Evolutionary conservation across 2,113 vertebrate species (phyloP).

Genomic region (Rhea pennata): DNA sequence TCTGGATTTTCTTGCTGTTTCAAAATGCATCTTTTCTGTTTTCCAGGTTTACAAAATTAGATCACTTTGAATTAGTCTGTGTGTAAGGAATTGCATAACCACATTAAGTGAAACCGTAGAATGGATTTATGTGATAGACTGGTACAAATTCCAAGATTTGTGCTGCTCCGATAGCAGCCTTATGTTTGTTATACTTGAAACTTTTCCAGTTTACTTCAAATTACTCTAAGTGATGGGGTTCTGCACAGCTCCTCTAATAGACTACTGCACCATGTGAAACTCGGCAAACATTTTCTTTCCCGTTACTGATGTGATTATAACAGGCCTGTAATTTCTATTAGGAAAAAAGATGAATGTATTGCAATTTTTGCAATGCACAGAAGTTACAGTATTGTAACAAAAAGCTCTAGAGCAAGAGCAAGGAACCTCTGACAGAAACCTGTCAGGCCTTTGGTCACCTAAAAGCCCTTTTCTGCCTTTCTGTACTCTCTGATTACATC

Average conservation of each 20-base stretch:
- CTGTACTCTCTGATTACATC: too few species aligned
- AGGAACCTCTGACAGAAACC: neutral
- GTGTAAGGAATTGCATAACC: neutral
- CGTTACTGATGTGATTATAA: neutral
- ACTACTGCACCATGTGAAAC: neutral
- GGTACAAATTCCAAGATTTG: neutral
- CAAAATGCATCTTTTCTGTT: neutral
- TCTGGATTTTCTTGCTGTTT: neutral
- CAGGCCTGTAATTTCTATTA: neutral
- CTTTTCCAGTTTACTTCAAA: neutral
- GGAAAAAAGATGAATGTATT: neutral
- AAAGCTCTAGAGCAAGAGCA: neutral
- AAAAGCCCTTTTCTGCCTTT: neutral
- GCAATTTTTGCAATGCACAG: accelerated
- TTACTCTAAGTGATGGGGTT: neutral
- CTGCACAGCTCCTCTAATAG: neutral
- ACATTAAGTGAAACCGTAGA: neutral
- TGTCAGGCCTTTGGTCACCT: neutral
- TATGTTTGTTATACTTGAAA: neutral
- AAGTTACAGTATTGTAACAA: neutral
- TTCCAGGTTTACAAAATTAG: neutral
- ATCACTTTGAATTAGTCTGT: neutral
- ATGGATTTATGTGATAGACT: neutral
- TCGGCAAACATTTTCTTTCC: neutral
- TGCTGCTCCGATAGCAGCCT: neutral